Conservation (phyloP, 2,797 vertebrate species). For the Cynopterus sphinx region DNA sequence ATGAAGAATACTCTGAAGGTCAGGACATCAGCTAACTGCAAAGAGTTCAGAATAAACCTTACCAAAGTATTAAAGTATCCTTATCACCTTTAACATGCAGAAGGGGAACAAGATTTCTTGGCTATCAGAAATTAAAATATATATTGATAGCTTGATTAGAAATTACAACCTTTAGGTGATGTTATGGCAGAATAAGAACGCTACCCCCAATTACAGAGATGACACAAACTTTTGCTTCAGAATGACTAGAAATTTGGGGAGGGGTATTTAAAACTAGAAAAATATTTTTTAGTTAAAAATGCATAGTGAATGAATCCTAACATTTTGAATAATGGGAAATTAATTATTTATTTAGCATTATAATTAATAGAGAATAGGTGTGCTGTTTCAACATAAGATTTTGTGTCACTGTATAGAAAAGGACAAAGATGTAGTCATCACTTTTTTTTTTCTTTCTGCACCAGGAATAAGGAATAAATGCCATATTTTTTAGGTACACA, state of each 20-base stretch:
- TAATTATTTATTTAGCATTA: background rate
- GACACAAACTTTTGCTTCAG: background rate
- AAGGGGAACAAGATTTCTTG: background rate
- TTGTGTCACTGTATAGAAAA: background rate
- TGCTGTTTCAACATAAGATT: conserved; percentile 5
- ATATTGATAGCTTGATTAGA: background rate
- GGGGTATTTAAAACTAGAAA: background rate
- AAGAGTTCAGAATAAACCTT: conserved; percentile 10
- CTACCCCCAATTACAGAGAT: background rate
- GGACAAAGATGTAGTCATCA: background rate
- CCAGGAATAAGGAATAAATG: background rate
- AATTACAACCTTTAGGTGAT: background rate
- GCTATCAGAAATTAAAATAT: conserved; percentile 14
- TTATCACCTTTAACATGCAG: background rate
- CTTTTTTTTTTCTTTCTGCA: background rate
- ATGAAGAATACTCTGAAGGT: conserved; percentile 54
- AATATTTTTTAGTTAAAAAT: conserved; percentile 30
- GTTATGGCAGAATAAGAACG: background rate
- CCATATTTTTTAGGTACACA: background rate
- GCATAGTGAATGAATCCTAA: background rate
- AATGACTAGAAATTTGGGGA: background rate
- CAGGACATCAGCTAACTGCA: background rate
- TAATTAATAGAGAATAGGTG: conserved; percentile 13
- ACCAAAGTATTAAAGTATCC: background rate
- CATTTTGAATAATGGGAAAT: background rate